phyloP scores from a whole-genome alignment of 2,797 vertebrate species.

The Mallotus villosus region DNA sequence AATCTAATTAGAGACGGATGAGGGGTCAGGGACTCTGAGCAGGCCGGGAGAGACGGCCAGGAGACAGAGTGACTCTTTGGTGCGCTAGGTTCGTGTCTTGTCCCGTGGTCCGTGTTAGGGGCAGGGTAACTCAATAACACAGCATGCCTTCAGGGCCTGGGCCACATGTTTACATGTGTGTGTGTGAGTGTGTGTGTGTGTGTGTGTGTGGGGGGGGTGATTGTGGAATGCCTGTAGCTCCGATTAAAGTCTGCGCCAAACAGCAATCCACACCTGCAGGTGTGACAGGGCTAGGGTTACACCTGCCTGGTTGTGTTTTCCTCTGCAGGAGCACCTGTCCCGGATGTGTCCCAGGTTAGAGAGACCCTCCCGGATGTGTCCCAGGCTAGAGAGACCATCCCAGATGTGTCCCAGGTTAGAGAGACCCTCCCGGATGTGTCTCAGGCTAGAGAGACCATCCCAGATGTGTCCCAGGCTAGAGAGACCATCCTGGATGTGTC shows the following conservation, averaged over 20 bases:
- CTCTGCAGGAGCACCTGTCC: no score
- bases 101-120: constrained; percentile 50
- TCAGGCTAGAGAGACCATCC: no score
- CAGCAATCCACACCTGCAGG: background rate
- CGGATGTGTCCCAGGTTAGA: no score
- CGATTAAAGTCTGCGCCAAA: no score
- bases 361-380: no score
- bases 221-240: no score
- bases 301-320: background rate
- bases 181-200: constrained; percentile 41
- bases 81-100: constrained; percentile 39
- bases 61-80: constrained; percentile 31
- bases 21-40: background rate
- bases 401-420: no score
- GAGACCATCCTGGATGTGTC: no score
- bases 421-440: no score
- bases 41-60: constrained; percentile 17
- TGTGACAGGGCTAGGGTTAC: background rate
- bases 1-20: constrained; percentile 39
- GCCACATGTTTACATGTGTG: constrained; percentile 10
- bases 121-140: constrained; percentile 56
- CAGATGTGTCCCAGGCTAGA: no score
- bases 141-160: constrained; percentile 34
- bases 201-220: background rate
- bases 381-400: no score